Conservation (phyloP, 2,888 invertebrate species). For the Sesamia inferens region DNA sequence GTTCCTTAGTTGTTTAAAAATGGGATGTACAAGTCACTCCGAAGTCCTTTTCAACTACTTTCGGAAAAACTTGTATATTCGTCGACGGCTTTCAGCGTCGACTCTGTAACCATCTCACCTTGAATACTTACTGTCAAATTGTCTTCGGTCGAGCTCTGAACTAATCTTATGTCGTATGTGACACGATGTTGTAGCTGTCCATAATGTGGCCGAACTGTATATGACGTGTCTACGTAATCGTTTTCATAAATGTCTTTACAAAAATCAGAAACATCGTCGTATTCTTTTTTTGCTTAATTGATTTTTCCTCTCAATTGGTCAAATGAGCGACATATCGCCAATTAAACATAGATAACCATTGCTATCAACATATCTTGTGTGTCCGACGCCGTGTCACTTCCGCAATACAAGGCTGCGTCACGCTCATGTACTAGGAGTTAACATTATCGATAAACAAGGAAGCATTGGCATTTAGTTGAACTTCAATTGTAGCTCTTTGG, state of each 20-base stretch:
- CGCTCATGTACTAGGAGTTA: slow-evolving; percentile 21
- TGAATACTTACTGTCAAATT: too few relatives aligned
- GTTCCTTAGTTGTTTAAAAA: too few relatives aligned
- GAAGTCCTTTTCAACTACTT: too few relatives aligned
- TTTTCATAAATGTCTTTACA: background rate
- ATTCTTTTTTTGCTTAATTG: background rate
- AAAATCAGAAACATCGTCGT: background rate
- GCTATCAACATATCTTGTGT: slow-evolving; percentile 57
- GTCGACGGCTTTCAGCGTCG: too few relatives aligned
- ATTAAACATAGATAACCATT: slow-evolving; percentile 41
- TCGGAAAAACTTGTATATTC: too few relatives aligned
- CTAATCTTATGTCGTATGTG: background rate
- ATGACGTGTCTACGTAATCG: background rate
- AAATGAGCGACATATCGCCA: slow-evolving; percentile 14
- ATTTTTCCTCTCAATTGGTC: background rate
- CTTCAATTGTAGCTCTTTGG: background rate
- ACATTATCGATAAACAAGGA: slow-evolving; percentile 37
- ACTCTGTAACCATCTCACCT: too few relatives aligned
- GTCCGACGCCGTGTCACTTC: slow-evolving; percentile 50
- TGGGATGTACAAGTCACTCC: too few relatives aligned
- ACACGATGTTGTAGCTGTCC: background rate
- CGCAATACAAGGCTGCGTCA: slow-evolving; percentile 36
- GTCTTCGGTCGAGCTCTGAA: background rate
- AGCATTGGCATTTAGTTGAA: slow-evolving; percentile 3
- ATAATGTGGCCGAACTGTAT: background rate